Evolutionary conservation across 2,113 vertebrate genomes (phyloP), one percentile per base, ranked within the genome.

Genomic region (Riparia riparia): DNA sequence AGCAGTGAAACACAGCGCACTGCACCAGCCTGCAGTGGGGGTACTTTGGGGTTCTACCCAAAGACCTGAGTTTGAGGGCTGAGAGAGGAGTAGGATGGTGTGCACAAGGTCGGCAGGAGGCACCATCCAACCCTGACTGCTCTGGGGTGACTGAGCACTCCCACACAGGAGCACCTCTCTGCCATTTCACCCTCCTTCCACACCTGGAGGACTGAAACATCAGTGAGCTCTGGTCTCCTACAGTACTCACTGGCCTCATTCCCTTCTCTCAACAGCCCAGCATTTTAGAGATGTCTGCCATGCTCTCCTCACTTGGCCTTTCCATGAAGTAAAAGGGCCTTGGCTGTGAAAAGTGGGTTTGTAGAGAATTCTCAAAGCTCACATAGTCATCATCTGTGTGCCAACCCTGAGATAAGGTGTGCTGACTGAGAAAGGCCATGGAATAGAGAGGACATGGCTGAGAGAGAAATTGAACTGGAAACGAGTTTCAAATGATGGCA

Each of bases 1-100:
- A n/a, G 2, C 18, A 57, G 37, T 29, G 51, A 63, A n/a, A 29
- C 31, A 39, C 0, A 3, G 44, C 0, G 0, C 37, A 5, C 19
- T 47, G 17, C 17, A 20, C 9, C 76, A 64, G 44, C 14, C 34
- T 54, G 31, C 50, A 8, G 5, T 6, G 41, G 17, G 12, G 25
- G 34, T 34, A 29, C 28, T 29, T 81, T 44, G 2, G 2, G 16
- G 44, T 49, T 49, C 5, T 32, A 54, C 34, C 50, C 29, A 17
- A 31, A 65, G 5, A 19, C 8, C 17, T 53, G 50, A 37, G 14
- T 7, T 1, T 28, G 60, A 32, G 9, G 10, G 41, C 41, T 41
- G 51, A 14, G 3, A 58, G 39, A 79, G n/a, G 11, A 63, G 25
- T 2, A 47, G 15, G 39, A 24, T 16, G 54, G 31, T 2, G 4